Percentiles rank a stretch among this genome's conserved stretches.
These are phyloP conservation scores for Hydra vulgaris DNA, from an alignment of 30 jellyfish, hydroid and myxozoan species.

Conservation along the genomic window DNA sequence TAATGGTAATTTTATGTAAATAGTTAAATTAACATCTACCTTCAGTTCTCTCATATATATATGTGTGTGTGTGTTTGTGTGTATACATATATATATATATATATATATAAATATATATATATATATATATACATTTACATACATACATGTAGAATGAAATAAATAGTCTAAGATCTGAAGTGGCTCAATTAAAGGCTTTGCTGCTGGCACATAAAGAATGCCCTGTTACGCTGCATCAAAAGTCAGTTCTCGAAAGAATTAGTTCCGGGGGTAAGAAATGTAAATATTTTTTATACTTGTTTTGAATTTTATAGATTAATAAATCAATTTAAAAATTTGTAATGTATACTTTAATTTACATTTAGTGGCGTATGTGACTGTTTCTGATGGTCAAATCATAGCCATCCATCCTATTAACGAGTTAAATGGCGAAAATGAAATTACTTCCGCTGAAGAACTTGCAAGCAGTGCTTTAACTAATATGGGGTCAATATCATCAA, in stretches of 20 bases:
- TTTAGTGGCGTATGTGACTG: slow-evolving; percentile 19
- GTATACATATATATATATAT: background rate
- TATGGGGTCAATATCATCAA: slow-evolving; percentile 54
- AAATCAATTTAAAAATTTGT: too few species aligned
- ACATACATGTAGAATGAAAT: slow-evolving; percentile 64
- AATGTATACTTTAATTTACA: background rate
- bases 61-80: too few species aligned
- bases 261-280: slow-evolving; percentile 32
- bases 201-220: slow-evolving; percentile 93
- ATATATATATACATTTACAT: too few species aligned
- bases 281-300: background rate
- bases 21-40: too few species aligned
- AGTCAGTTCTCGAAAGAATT: slow-evolving; percentile 39
- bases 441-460: slow-evolving; percentile 74
- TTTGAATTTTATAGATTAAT: background rate
- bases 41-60: too few species aligned
- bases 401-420: slow-evolving; percentile 27
- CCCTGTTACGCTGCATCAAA: slow-evolving; percentile 75
- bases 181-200: slow-evolving; percentile 85
- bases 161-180: slow-evolving; percentile 58
- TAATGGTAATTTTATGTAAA: slow-evolving; percentile 52
- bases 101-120: too few species aligned
- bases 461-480: slow-evolving; percentile 95
- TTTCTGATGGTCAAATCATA: slow-evolving; percentile 35
- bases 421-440: slow-evolving; percentile 14